phyloP scores from a whole-genome alignment of 2,888 invertebrate species.

The Mythimna impura region DNA sequence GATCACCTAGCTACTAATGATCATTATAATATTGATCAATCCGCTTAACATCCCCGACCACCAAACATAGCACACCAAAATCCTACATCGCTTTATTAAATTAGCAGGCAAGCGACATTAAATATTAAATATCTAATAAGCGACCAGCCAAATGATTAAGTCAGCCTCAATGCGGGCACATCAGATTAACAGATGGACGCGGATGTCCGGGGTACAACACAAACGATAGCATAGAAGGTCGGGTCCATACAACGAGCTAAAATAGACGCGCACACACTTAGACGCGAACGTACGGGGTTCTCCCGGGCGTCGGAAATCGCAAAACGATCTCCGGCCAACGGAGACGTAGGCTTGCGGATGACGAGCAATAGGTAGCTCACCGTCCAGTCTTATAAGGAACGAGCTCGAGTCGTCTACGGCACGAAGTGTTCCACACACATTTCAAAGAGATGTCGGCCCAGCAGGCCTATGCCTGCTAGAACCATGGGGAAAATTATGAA shows the following conservation, averaged over 20 bases:
- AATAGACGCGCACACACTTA: background rate
- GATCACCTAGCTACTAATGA: background rate
- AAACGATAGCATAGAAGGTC: background rate
- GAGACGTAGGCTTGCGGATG: no score
- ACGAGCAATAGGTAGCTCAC: no score
- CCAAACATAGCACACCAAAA: background rate
- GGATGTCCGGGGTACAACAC: slow-evolving; percentile 18
- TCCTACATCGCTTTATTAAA: slow-evolving; percentile 20
- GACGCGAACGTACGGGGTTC: no score
- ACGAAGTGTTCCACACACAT: no score
- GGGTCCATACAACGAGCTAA: background rate
- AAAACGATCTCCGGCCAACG: no score
- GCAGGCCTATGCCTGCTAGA: no score
- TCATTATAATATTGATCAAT: background rate
- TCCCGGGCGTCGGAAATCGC: background rate
- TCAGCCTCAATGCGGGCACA: slow-evolving; percentile 28
- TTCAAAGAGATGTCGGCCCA: no score
- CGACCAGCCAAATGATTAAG: slow-evolving; percentile 46
- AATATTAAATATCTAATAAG: slow-evolving; percentile 54
- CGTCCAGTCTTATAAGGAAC: no score
- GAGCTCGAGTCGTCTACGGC: no score
- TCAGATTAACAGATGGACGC: slow-evolving; percentile 36
- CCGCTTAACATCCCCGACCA: background rate
- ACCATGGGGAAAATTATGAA: no score
- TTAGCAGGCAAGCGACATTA: slow-evolving; percentile 20